Evolutionary conservation across 1,140 invertebrate species (phyloP), one percentile per base, ranked within the genome.

Genomic region (Diachasmimorpha longicaudata): DNA sequence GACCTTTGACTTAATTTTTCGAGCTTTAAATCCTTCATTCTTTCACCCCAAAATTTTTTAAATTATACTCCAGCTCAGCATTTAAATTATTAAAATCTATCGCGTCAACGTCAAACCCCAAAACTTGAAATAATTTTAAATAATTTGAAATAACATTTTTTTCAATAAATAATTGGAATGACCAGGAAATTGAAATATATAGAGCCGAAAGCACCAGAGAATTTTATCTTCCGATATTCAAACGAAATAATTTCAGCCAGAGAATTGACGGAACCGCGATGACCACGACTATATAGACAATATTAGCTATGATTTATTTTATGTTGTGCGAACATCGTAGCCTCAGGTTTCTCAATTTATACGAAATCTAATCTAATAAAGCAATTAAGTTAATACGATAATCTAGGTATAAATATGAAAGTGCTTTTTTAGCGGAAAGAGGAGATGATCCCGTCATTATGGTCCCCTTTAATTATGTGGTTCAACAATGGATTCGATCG

Each of bases 1-100:
- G 85, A 83, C 84, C 85, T 83, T 84, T 84, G 83, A 19, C 48
- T 82, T 82, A 84, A 79, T 83, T 85, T 84, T 85, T 84, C 86
- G 79, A 82, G 84, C 85, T 84, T 86, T 85, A 84, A 83, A 81
- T 75, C 79, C 83, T 83, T 85, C 78, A 84, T 82, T 82, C 81
- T 79, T 66, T 66, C 5, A 37, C 19, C 44, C n/a, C n/a, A n/a
- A n/a, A n/a, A n/a, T n/a, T n/a, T n/a, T n/a, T n/a, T n/a, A n/a
- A n/a, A n/a, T n/a, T n/a, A n/a, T n/a, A n/a, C n/a, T n/a, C n/a
- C n/a, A n/a, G n/a, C n/a, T n/a, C n/a, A n/a, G n/a, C n/a, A n/a
- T n/a, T n/a, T n/a, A n/a, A n/a, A n/a, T n/a, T n/a, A n/a, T n/a
- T n/a, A n/a, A n/a, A n/a, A n/a, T n/a, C n/a, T n/a, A n/a, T n/a